phyloP scores from a whole-genome alignment of 2,888 invertebrate species.

The Mesochorus sp. region DNA sequence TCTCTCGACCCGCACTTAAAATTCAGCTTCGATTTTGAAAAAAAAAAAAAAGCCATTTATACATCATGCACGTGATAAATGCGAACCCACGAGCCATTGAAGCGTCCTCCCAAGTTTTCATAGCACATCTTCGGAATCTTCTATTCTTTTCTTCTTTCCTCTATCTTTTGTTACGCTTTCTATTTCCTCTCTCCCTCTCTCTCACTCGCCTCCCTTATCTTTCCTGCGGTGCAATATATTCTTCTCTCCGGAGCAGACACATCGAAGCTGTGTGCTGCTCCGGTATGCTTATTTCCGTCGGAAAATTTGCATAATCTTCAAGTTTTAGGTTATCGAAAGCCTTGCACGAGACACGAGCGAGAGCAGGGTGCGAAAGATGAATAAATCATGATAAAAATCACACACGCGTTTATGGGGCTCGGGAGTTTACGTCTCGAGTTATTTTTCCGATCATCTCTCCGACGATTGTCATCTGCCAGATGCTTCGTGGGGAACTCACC shows the following conservation, averaged over 20 bases:
- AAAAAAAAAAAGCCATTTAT: not conserved
- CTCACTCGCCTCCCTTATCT: too few relatives aligned
- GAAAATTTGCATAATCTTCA: constrained; percentile 58
- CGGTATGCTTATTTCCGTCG: constrained; percentile 32
- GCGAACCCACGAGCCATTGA: constrained; percentile 44
- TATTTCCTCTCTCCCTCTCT: constrained; percentile 48
- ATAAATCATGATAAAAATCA: constrained; percentile 50
- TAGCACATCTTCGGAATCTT: constrained; percentile 22
- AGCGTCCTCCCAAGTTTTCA: constrained; percentile 42
- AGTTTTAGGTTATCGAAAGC: constrained; percentile 58
- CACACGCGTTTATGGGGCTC: constrained; percentile 18
- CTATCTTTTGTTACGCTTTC: constrained; percentile 6
- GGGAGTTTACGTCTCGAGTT: constrained; percentile 2
- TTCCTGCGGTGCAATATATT: constrained; percentile 51
- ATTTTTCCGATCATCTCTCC: not conserved
- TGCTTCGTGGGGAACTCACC: too few relatives aligned
- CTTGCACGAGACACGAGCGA: constrained; percentile 6
- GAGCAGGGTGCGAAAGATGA: constrained; percentile 14
- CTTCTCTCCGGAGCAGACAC: constrained; percentile 4
- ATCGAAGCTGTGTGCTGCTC: constrained; percentile 21
- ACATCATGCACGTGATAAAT: not conserved
- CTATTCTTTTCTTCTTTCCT: constrained; percentile 38
- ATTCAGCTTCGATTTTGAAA: constrained; percentile 20
- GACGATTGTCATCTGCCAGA: not conserved
- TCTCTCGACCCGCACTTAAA: constrained; percentile 27